These are phyloP conservation scores for Haliclona indistincta DNA, from an alignment of 37 sponge, comb jelly and placozoan species.

Conservation along the genomic window DNA sequence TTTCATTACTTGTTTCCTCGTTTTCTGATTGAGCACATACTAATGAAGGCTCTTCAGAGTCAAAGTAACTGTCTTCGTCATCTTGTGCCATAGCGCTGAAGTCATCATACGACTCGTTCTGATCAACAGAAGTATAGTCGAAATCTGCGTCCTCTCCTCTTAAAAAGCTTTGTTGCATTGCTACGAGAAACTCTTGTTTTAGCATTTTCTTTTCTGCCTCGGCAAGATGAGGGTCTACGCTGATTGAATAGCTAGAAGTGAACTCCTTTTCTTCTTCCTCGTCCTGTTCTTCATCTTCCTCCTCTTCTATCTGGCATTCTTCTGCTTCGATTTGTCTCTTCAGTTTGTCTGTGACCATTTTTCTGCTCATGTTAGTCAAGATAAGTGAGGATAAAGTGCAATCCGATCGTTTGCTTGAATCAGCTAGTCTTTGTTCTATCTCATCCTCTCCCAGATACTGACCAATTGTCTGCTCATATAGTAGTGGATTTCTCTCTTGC, in stretches of 20 bases:
- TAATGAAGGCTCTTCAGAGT: conserved; percentile 68
- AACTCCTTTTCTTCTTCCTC: conserved; percentile 24
- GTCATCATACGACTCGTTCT: conserved; percentile 54
- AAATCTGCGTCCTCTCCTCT: conserved; percentile 77
- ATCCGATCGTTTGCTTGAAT: conserved; percentile 15
- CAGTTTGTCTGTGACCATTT: conserved; percentile 12
- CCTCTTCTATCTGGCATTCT: conserved; percentile 30
- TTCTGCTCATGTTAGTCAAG: conserved; percentile 35
- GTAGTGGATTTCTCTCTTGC: conserved; percentile 64
- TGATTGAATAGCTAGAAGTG: too few relatives aligned
- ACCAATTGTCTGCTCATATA: conserved; percentile 81
- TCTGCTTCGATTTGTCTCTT: conserved; percentile 46
- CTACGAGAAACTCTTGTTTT: conserved; percentile 61
- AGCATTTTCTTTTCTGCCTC: conserved; percentile 52
- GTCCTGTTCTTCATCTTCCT: conserved; percentile 9
- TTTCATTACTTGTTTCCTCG: too few relatives aligned
- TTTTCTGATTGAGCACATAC: too few relatives aligned
- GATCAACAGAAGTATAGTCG: conserved; percentile 76
- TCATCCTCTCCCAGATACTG: conserved; percentile 83
- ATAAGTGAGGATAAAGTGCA: conserved; percentile 49
- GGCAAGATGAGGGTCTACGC: conserved; percentile 21
- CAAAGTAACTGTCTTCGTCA: conserved; percentile 85
- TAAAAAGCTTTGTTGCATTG: conserved; percentile 77
- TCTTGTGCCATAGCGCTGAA: conserved; percentile 39
- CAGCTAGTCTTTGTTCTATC: conserved; percentile 1